These are phyloP conservation scores for Dryobates pubescens DNA, from an alignment of 2,797 vertebrate genomes.

Conservation along the genomic window DNA sequence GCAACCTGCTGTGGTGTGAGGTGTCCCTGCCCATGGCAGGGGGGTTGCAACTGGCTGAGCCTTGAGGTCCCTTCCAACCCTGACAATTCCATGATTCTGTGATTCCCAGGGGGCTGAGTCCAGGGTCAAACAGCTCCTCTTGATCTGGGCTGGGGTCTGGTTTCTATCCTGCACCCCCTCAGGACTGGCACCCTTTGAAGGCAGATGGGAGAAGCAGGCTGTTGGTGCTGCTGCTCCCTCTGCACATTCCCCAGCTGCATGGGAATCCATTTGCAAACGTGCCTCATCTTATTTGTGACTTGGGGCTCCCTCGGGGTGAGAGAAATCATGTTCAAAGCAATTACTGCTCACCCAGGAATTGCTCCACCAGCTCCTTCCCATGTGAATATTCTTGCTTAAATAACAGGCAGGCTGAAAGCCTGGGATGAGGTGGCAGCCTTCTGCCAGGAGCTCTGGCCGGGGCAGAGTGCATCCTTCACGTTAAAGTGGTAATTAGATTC, in stretches of 20 bases:
- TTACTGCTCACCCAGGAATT: slow-evolving; percentile 8
- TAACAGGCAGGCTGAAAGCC: neutral
- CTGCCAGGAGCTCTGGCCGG: neutral
- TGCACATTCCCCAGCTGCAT: neutral
- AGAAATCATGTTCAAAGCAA: neutral
- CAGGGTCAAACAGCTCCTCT: fast-evolving
- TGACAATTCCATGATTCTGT: no score
- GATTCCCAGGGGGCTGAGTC: fast-evolving
- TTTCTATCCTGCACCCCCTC: neutral
- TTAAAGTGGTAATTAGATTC: neutral
- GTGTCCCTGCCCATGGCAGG: no score
- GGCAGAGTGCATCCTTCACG: neutral
- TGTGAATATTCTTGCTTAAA: neutral
- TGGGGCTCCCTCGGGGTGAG: neutral
- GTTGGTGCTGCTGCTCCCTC: neutral
- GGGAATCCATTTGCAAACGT: slow-evolving; percentile 6
- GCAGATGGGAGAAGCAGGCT: neutral
- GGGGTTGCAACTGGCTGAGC: no score
- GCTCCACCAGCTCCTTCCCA: neutral
- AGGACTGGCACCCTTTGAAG: fast-evolving
- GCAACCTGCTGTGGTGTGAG: no score
- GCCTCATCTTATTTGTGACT: slow-evolving; percentile 13
- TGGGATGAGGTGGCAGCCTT: neutral
- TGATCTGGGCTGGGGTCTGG: fast-evolving
- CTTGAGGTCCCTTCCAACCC: no score